Conservation (phyloP, 2,888 invertebrate genomes). For the Gandaritis pyraliata region DNA sequence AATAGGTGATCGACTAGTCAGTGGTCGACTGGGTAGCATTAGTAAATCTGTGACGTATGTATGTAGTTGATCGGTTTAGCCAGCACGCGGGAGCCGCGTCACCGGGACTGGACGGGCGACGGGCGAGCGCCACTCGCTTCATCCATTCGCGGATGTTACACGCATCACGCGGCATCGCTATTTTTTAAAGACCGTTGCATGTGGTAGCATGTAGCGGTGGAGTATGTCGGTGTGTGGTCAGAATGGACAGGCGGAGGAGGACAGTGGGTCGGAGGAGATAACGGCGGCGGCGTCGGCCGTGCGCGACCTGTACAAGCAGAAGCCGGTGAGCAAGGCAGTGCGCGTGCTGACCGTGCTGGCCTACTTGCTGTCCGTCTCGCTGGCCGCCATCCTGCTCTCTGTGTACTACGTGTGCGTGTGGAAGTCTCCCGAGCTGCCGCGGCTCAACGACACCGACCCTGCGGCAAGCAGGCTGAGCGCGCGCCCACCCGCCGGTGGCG, state of each 20-base stretch:
- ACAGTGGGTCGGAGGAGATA: slow-evolving; percentile 64
- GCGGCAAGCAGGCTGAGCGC: slow-evolving; percentile 44
- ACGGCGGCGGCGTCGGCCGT: slow-evolving; percentile 53
- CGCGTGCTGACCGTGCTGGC: slow-evolving; percentile 91
- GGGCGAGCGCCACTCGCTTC: slow-evolving; percentile 48
- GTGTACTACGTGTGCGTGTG: slow-evolving; percentile 93
- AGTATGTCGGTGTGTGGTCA: slow-evolving; percentile 73
- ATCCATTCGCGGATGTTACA: slow-evolving; percentile 64
- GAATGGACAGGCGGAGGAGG: slow-evolving; percentile 65
- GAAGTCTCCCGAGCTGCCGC: slow-evolving; percentile 86
- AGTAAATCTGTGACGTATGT: slow-evolving; percentile 71
- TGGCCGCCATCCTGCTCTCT: slow-evolving; percentile 92
- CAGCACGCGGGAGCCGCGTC: slow-evolving; percentile 53
- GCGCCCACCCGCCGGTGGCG: slow-evolving; percentile 18
- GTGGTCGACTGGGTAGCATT: slow-evolving; percentile 48
- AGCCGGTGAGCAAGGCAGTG: slow-evolving; percentile 74
- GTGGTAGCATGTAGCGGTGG: slow-evolving; percentile 56
- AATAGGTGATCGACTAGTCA: slow-evolving; percentile 49
- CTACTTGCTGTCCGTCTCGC: slow-evolving; percentile 93
- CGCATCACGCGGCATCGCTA: slow-evolving; percentile 56
- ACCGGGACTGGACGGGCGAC: slow-evolving; percentile 39
- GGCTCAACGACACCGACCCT: slow-evolving; percentile 51
- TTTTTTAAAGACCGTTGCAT: slow-evolving; percentile 46
- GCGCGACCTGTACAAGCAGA: slow-evolving; percentile 71
- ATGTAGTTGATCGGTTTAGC: slow-evolving; percentile 70